phyloP scores from a whole-genome alignment of 2,113 vertebrate species.

The Carollia perspicillata region DNA sequence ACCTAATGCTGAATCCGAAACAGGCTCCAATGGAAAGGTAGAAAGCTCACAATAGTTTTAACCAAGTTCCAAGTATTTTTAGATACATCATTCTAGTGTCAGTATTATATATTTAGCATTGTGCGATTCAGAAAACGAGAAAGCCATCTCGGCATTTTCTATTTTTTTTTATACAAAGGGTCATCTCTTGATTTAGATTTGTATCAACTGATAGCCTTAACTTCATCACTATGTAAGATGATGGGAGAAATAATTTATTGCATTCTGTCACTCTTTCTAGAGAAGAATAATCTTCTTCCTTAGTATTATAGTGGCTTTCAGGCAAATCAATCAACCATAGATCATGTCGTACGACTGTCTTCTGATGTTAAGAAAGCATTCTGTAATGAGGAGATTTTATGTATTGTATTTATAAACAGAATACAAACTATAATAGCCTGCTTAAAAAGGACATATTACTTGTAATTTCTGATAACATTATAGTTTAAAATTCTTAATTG shows the following conservation, averaged over 20 bases:
- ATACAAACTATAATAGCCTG: constrained; percentile 58
- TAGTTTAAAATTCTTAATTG: background rate
- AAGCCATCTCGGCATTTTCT: constrained; percentile 50
- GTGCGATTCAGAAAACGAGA: constrained; percentile 23
- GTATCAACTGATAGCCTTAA: constrained; percentile 77
- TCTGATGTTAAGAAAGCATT: constrained; percentile 83
- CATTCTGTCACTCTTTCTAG: constrained; percentile 80
- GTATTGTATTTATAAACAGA: constrained; percentile 78
- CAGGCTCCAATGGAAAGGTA: background rate
- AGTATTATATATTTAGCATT: constrained; percentile 38
- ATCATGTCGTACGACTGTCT: constrained; percentile 79
- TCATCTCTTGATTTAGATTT: constrained; percentile 79
- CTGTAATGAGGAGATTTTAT: constrained; percentile 80
- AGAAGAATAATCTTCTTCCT: constrained; percentile 82
- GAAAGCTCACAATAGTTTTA: background rate
- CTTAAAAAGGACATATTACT: constrained; percentile 56
- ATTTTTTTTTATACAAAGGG: constrained; percentile 48
- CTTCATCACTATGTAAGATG: constrained; percentile 77
- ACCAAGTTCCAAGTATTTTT: constrained; percentile 29
- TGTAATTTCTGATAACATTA: constrained; percentile 53
- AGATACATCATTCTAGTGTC: background rate
- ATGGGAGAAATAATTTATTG: constrained; percentile 81
- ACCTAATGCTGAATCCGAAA: background rate
- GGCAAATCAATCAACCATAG: constrained; percentile 82
- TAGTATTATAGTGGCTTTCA: constrained; percentile 83